Percentiles rank a stretch among this genome's conserved stretches.
These are phyloP conservation scores for Caenorhabditis macrosperma DNA, from an alignment of 2,888 invertebrate species.

Conservation along the genomic window DNA sequence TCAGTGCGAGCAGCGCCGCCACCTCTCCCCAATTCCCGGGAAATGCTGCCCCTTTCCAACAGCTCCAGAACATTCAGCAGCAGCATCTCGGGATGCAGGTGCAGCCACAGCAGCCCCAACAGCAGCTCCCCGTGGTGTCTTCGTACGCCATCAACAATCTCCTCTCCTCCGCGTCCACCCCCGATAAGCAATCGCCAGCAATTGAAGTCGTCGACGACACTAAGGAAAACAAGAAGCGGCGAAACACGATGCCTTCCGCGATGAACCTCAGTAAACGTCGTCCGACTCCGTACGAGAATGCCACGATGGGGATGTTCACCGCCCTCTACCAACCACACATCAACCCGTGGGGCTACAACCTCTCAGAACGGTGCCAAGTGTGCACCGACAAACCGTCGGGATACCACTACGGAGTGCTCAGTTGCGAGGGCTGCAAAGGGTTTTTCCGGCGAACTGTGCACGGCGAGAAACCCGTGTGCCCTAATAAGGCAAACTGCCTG, in stretches of 20 bases:
- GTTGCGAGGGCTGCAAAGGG: slow-evolving; percentile 75
- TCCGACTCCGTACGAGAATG: not conserved
- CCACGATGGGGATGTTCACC: not conserved
- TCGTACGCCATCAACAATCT: slow-evolving; percentile 42
- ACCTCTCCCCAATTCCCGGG: not conserved
- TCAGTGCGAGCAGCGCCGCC: not conserved
- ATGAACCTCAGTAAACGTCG: not conserved
- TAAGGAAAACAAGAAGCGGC: slow-evolving; percentile 9
- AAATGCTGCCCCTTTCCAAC: no score
- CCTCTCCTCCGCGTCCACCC: not conserved
- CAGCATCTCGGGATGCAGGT: slow-evolving; percentile 2
- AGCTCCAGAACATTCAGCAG: not conserved
- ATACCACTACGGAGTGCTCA: slow-evolving; percentile 72
- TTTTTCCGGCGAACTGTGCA: slow-evolving; percentile 76
- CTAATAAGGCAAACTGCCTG: no score
- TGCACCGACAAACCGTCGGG: slow-evolving; percentile 70
- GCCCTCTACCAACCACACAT: slow-evolving; percentile 8
- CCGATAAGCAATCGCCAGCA: not conserved
- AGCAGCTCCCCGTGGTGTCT: not conserved
- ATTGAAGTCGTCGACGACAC: slow-evolving; percentile 1
- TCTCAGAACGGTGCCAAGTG: slow-evolving; percentile 60
- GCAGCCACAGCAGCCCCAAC: not conserved
- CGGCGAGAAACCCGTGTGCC: not conserved
- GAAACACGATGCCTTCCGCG: slow-evolving; percentile 13
- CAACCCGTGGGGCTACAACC: no score